Evolutionary conservation across 2,888 invertebrate genomes (phyloP).

Genomic region (Patella ulyssiponensis): DNA sequence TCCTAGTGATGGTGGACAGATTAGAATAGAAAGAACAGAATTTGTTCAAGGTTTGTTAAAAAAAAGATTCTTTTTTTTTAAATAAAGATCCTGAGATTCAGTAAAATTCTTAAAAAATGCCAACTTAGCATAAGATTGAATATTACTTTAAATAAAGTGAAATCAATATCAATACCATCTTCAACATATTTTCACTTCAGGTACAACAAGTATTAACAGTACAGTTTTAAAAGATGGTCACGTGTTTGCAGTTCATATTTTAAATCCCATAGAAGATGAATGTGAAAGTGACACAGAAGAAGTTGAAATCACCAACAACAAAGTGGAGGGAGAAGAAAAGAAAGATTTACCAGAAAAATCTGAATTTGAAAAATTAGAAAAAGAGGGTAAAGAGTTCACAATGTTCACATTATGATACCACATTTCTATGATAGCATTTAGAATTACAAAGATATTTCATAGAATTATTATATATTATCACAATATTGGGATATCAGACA

Average conservation of each 20-base stretch:
- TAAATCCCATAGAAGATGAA: slow-evolving; percentile 62
- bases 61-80: no score
- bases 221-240: slow-evolving; percentile 70
- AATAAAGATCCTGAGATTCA: no score
- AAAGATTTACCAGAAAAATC: slow-evolving; percentile 23
- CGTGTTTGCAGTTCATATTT: slow-evolving; percentile 68
- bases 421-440: no score
- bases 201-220: slow-evolving; percentile 60
- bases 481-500: no score
- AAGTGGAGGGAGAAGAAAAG: slow-evolving; percentile 30
- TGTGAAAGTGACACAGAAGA: slow-evolving; percentile 41
- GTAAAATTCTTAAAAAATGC: no score
- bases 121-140: no score
- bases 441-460: no score
- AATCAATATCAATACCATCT: no score
- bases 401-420: slow-evolving; percentile 6
- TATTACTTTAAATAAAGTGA: no score
- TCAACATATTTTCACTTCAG: slow-evolving; percentile 39
- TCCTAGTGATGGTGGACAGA: slow-evolving; percentile 70
- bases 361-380: slow-evolving; percentile 56
- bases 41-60: slow-evolving; percentile 59
- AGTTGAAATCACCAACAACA: slow-evolving; percentile 30
- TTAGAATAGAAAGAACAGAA: slow-evolving; percentile 66
- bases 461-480: no score
- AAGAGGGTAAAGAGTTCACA: slow-evolving; percentile 44